Conservation (phyloP, 1,140 invertebrate genomes). For the Calephelis virginiensis region DNA sequence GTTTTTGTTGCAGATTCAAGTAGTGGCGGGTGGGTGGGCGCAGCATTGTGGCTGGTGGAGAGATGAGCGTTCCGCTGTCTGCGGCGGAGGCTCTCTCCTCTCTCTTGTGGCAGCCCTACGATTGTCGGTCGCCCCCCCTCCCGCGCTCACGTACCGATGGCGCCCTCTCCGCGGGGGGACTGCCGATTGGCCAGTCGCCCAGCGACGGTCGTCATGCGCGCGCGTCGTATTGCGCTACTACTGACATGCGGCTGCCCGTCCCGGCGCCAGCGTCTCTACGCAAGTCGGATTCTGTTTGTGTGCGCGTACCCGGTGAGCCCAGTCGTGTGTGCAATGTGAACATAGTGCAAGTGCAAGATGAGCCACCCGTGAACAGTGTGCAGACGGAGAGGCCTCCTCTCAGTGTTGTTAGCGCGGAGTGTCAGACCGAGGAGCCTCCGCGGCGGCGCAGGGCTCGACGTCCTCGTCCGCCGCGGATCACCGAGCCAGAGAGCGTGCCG, state of each 20-base stretch:
- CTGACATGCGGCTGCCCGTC: conserved; percentile 75
- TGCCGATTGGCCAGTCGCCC: conserved; percentile 57
- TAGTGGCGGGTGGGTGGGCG: conserved; percentile 53
- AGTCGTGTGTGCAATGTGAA: conserved; percentile 69
- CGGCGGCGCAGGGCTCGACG: conserved; percentile 53
- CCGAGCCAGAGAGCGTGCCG: conserved; percentile 57
- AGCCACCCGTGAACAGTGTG: conserved; percentile 63
- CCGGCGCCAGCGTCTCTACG: conserved; percentile 69
- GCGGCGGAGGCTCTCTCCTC: conserved; percentile 74
- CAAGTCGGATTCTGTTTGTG: conserved; percentile 66
- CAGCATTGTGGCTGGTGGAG: conserved; percentile 46
- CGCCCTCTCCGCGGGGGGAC: conserved; percentile 45
- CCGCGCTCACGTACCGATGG: conserved; percentile 65
- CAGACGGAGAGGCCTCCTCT: conserved; percentile 49
- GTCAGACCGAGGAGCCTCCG: conserved; percentile 70
- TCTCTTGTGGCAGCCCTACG: conserved; percentile 76
- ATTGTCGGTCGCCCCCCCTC: conserved; percentile 71
- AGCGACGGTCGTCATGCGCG: conserved; percentile 71
- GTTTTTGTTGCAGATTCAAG: conserved; percentile 39
- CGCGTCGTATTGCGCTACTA: conserved; percentile 60
- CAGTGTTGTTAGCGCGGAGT: conserved; percentile 66
- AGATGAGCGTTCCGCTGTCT: conserved; percentile 72
- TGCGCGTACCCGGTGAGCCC: conserved; percentile 66
- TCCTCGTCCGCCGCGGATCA: conserved; percentile 43
- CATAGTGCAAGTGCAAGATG: conserved; percentile 69